Evolutionary conservation across 2,113 vertebrate species (phyloP).

Genomic region (Ploceus nigricollis): DNA sequence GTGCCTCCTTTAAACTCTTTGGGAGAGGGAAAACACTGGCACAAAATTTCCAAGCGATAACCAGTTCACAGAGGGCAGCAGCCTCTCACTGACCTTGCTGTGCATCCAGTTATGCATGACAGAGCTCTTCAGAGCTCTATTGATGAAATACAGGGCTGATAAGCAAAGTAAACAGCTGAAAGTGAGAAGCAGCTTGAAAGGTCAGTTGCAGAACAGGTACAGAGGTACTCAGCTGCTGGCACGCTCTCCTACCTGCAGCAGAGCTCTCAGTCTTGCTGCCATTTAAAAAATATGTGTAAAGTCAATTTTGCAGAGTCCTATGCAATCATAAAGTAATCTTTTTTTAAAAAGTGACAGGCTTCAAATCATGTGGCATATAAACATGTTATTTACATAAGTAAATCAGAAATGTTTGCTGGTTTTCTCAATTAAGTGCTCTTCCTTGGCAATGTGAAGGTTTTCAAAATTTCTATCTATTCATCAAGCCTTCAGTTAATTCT

Average conservation of each 20-base stretch:
- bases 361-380: background rate
- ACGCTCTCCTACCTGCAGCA: background rate
- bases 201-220: background rate
- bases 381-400: background rate
- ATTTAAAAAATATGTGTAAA: background rate
- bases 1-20: background rate
- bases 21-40: background rate
- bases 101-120: background rate
- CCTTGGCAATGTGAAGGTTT: background rate
- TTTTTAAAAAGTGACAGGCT: background rate
- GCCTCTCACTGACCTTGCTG: background rate
- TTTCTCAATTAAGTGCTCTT: background rate
- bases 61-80: background rate
- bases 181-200: constrained; percentile 32
- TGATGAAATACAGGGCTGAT: background rate
- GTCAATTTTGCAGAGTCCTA: background rate
- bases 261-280: background rate
- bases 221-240: background rate
- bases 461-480: background rate
- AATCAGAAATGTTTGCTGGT: background rate
- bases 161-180: constrained; percentile 11
- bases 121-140: background rate
- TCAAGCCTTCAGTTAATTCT: background rate
- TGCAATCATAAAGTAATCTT: background rate
- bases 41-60: fast-evolving